Conservation (phyloP, 2,888 invertebrate genomes). For the Harpalus rubripes region DNA sequence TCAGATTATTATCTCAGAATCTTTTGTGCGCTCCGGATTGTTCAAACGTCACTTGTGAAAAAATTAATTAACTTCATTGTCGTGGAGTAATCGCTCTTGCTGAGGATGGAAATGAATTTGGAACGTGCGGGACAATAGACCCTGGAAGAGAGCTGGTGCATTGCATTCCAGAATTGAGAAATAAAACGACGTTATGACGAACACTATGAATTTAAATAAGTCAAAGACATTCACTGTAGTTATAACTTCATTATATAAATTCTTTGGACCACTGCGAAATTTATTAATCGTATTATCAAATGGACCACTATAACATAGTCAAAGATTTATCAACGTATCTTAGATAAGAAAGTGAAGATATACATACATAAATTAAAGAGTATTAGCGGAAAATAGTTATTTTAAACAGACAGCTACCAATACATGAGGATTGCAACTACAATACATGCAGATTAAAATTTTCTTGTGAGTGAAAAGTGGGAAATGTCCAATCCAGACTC, state of each 20-base stretch:
- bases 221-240: not conserved
- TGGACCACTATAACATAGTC: too few relatives aligned
- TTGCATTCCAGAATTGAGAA: not conserved
- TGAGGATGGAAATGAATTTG: slow-evolving; percentile 10
- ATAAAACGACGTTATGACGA: not conserved
- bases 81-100: slow-evolving; percentile 29
- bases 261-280: not conserved
- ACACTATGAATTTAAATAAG: not conserved
- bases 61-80: slow-evolving; percentile 52
- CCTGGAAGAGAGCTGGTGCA: not conserved
- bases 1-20: slow-evolving; percentile 48
- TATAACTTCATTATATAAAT: not conserved
- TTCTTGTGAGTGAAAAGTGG: too few relatives aligned
- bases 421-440: too few relatives aligned
- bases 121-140: slow-evolving; percentile 13
- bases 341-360: too few relatives aligned
- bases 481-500: too few relatives aligned
- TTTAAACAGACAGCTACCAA: too few relatives aligned
- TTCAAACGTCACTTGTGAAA: slow-evolving; percentile 46
- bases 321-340: too few relatives aligned
- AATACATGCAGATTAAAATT: too few relatives aligned
- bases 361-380: too few relatives aligned
- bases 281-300: not conserved
- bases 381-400: too few relatives aligned
- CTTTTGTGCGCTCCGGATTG: slow-evolving; percentile 38